These are phyloP conservation scores for Nemotelus nigrinus DNA, from an alignment of 2,888 invertebrate genomes.

Conservation along the genomic window DNA sequence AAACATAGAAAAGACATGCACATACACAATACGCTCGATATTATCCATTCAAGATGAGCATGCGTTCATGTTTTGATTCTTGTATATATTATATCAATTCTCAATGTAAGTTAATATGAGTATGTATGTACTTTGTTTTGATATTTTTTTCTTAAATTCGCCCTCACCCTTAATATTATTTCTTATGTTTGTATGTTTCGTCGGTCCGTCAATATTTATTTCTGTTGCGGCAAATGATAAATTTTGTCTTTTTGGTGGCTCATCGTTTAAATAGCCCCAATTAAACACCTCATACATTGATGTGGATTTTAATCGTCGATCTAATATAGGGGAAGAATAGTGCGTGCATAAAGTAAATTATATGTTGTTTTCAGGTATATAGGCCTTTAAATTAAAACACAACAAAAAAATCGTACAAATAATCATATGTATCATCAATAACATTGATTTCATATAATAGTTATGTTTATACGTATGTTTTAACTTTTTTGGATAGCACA, in stretches of 20 bases:
- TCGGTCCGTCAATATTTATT: conserved; percentile 65
- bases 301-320: conserved; percentile 70
- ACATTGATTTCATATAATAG: conserved; percentile 20
- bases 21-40: neutral
- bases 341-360: conserved; percentile 53
- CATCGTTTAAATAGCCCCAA: conserved; percentile 68
- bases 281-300: conserved; percentile 80
- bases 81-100: conserved; percentile 2
- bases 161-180: conserved; percentile 63
- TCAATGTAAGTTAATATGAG: conserved; percentile 19
- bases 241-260: conserved; percentile 64
- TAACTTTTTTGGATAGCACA: neutral
- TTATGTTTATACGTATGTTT: conserved; percentile 15
- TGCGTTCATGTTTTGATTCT: neutral
- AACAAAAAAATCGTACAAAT: neutral
- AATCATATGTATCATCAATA: conserved; percentile 17
- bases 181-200: conserved; percentile 50
- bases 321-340: conserved; percentile 46
- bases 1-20: conserved; percentile 18
- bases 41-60: conserved; percentile 18
- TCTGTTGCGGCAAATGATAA: conserved; percentile 64
- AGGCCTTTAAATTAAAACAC: conserved; percentile 18
- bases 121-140: conserved; percentile 15
- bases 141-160: conserved; percentile 45
- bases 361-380: conserved; percentile 32